Conservation (phyloP, 1,140 invertebrate genomes). For the Rhynchophorus ferrugineus region DNA sequence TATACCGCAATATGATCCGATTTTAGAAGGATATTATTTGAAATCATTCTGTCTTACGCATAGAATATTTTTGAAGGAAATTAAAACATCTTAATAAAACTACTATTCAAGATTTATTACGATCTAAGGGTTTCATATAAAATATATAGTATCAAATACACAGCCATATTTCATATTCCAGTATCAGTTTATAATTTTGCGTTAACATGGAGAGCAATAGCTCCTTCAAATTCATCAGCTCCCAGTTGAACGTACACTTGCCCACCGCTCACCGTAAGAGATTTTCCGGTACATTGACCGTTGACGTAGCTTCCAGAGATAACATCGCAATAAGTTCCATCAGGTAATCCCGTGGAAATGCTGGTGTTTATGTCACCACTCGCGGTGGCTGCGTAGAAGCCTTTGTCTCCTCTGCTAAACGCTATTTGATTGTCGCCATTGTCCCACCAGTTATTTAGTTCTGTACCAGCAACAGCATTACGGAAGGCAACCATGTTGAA, state of each 20-base stretch:
- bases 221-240: conserved; percentile 55
- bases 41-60: no score
- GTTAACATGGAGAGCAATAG: conserved; percentile 68
- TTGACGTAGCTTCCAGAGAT: conserved; percentile 62
- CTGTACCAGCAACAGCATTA: conserved; percentile 51
- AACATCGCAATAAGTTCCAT: conserved; percentile 79
- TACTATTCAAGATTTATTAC: no score
- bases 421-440: conserved; percentile 68
- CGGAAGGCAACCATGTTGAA: conserved; percentile 73
- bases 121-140: no score
- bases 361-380: conserved; percentile 50
- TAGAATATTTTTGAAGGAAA: no score
- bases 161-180: no score
- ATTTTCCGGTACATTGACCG: conserved; percentile 62
- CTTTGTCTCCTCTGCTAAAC: conserved; percentile 62
- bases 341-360: conserved; percentile 62
- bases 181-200: conserved; percentile 31
- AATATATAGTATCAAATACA: no score
- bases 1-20: no score
- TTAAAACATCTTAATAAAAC: no score
- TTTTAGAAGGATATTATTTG: no score
- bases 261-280: conserved; percentile 57
- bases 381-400: conserved; percentile 68
- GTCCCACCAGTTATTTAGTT: conserved; percentile 62
- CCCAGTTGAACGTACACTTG: conserved; percentile 55